Evolutionary conservation across 2,888 invertebrate genomes (phyloP), one percentile per base, ranked within the genome.

Genomic region (Gastracanthus pulcherrimus): DNA sequence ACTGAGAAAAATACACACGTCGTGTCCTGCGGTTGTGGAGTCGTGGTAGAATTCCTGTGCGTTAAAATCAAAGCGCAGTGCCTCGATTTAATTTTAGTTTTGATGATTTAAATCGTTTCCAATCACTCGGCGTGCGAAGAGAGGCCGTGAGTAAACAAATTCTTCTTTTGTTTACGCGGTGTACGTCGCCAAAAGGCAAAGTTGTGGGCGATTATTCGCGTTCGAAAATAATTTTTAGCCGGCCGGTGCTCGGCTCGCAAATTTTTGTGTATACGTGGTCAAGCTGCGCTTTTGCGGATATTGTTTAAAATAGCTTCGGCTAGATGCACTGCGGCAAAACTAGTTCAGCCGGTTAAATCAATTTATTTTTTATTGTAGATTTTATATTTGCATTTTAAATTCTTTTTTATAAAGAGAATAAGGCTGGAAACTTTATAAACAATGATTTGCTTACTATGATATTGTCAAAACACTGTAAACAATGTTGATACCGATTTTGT

Each of bases 191-290:
- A n/a, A n/a, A 23, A 0, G 19, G 36, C 19, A 31, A 69, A 66
- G 11, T n/a, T 55, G 3, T 38, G 9, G 13, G 29, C 19, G 62
- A 62, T 2, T 64, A n/a, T 48, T n/a, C 13, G 36, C 48, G 26
- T 34, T 69, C 16, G 29, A 60, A 38, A 29, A 23, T 9, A 13
- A 19, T 31, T 45, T 48, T 5, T 60, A 55, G 82, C 76, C 79
- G 82, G 76, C 82, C 76, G 82, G 79, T 76, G 34, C 19, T 55
- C n/a, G 36, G 3, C 26, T 58, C n/a, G 19, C 13, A 36, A 77
- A 70, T 26, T 71, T 34, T 62, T 31, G 23, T 76, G 82, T 79
- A 71, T 82, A 82, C 82, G 79, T 82, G 82, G 82, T 82, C 66
- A 78, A 58, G n/a, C 34, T 72, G 6, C 26, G 29, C 6, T 71